A percentile compares a stretch with the other conserved stretches of the same genome.
phyloP scores from a whole-genome alignment of 2,888 invertebrate genomes.

The Cheilosia vernalis region DNA sequence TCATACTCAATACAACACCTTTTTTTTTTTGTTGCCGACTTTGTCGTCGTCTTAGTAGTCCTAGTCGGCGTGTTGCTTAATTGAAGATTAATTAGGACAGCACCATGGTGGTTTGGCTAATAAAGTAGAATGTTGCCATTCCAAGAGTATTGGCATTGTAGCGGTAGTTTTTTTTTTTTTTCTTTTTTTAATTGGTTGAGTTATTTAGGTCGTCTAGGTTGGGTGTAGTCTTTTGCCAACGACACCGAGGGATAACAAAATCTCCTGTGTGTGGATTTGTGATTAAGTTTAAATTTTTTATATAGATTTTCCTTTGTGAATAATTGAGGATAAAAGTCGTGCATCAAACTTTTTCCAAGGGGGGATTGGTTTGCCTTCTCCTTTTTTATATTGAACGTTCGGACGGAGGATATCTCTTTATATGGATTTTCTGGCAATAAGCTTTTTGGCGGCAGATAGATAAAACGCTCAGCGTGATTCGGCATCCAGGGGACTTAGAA shows the following conservation, averaged over 20 bases:
- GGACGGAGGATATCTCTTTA: too few relatives aligned
- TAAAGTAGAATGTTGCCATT: constrained; percentile 63
- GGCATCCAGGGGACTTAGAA: too few relatives aligned
- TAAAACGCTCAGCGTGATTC: too few relatives aligned
- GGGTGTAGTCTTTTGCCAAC: constrained; percentile 28
- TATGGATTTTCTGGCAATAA: too few relatives aligned
- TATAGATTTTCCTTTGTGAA: constrained; percentile 42
- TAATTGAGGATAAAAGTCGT: constrained; percentile 35
- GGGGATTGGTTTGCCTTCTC: neutral
- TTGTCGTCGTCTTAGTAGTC: constrained; percentile 27
- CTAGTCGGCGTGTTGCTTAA: constrained; percentile 77
- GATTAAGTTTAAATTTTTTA: constrained; percentile 47
- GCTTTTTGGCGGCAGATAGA: too few relatives aligned
- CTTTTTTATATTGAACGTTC: neutral
- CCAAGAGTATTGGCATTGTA: constrained; percentile 46
- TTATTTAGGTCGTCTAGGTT: constrained; percentile 56
- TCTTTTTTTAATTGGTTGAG: constrained; percentile 26
- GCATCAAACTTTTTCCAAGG: neutral
- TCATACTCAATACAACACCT: constrained; percentile 57
- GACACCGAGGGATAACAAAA: neutral
- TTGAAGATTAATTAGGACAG: constrained; percentile 77
- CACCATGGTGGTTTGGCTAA: constrained; percentile 72
- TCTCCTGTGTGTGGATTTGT: constrained; percentile 26
- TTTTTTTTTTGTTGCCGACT: constrained; percentile 16
- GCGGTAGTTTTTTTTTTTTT: constrained; percentile 30